Conservation (phyloP, 1,140 invertebrate species). For the Cephus cinctus region DNA sequence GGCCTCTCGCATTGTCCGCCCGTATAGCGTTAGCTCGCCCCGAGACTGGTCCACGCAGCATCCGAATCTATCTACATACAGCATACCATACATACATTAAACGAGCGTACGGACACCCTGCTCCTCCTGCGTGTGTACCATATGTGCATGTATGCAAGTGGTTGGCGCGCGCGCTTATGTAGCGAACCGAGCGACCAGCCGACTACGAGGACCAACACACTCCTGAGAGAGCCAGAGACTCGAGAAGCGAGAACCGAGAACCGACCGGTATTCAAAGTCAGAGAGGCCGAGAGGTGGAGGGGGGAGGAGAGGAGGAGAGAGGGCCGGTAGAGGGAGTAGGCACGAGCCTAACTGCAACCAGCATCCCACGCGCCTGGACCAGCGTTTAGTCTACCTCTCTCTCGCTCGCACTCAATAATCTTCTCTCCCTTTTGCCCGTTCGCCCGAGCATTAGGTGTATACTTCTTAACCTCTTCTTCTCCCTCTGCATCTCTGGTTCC, state of each 20-base stretch:
- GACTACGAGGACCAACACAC: too few species aligned
- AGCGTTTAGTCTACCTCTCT: conserved; percentile 36
- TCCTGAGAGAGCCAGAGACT: too few species aligned
- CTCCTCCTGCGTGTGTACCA: conserved; percentile 18
- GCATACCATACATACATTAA: conserved; percentile 31
- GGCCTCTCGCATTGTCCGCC: conserved; percentile 46
- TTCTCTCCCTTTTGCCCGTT: conserved; percentile 20
- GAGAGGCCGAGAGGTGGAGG: conserved; percentile 21
- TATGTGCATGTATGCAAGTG: conserved; percentile 2
- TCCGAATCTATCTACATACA: conserved; percentile 49
- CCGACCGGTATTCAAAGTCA: conserved; percentile 51
- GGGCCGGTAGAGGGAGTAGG: conserved; percentile 37
- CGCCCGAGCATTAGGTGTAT: conserved; percentile 27
- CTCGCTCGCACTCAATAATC: conserved; percentile 15
- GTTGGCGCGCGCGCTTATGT: not conserved
- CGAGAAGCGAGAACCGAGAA: too few species aligned
- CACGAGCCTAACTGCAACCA: conserved; percentile 53
- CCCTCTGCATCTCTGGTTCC: too few species aligned
- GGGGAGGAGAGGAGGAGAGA: conserved; percentile 17
- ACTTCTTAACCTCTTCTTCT: conserved; percentile 22
- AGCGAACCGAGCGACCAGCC: too few species aligned
- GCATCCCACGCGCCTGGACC: conserved; percentile 45
- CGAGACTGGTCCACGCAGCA: conserved; percentile 48
- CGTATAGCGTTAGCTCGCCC: conserved; percentile 30
- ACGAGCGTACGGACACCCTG: conserved; percentile 24